A percentile compares a stretch with the other conserved stretches of the same genome.
These are phyloP conservation scores for Hucho hucho DNA, from an alignment of 2,113 vertebrate species.

Conservation along the genomic window DNA sequence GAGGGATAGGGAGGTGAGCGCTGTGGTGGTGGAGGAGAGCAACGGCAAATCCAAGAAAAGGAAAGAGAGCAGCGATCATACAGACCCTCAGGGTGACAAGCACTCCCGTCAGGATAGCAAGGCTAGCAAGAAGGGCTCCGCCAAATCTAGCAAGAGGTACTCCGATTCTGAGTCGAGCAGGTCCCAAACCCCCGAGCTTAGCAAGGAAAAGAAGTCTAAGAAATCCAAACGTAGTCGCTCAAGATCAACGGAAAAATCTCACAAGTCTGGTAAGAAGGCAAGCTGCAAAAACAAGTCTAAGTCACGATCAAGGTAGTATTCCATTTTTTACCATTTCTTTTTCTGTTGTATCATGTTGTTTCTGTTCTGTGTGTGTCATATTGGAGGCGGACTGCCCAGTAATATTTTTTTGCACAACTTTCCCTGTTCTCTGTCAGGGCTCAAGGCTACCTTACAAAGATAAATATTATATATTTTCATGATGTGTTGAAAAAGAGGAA, in stretches of 20 bases:
- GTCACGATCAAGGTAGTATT: conserved; percentile 99
- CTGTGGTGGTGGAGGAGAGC: conserved; percentile 77
- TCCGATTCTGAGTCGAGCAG: conserved; percentile 95
- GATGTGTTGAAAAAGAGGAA: not conserved
- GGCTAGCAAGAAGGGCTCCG: conserved; percentile 78
- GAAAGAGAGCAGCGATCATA: conserved; percentile 84
- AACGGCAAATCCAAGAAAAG: conserved; percentile 85
- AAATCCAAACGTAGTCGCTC: conserved; percentile 98
- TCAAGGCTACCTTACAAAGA: not conserved
- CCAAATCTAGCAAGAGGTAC: conserved; percentile 87
- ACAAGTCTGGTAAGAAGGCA: conserved; percentile 99
- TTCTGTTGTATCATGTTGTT: conserved; percentile 71
- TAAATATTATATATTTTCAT: not conserved
- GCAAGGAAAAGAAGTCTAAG: conserved; percentile 97
- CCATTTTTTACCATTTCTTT: conserved; percentile 76
- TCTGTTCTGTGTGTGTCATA: not conserved
- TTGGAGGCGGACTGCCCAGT: not conserved
- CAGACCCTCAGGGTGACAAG: conserved; percentile 81
- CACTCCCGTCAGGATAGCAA: conserved; percentile 87
- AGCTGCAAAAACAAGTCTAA: conserved; percentile 99
- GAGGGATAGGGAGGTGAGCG: conserved; percentile 71
- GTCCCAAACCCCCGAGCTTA: conserved; percentile 90
- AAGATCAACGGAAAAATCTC: conserved; percentile 96
- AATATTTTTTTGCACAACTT: not conserved
- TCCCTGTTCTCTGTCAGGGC: conserved; percentile 10